phyloP scores from a whole-genome alignment of 2,797 vertebrate genomes.

The Sebastes iracundus region DNA sequence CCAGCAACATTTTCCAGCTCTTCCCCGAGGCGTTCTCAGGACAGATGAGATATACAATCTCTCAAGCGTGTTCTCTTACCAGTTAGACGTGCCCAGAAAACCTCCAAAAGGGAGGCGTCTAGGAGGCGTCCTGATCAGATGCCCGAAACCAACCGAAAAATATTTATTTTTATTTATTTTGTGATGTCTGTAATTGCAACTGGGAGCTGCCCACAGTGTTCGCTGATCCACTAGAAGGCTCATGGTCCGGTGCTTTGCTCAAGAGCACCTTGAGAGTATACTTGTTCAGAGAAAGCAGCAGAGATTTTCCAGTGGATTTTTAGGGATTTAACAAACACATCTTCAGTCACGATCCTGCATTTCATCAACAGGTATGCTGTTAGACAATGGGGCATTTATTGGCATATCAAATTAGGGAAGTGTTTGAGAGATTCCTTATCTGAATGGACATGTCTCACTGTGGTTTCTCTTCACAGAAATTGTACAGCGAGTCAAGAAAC shows the following conservation, averaged over 20 bases:
- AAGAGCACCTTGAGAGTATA: not conserved
- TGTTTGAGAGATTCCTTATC: not conserved
- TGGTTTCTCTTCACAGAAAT: slow-evolving; percentile 2
- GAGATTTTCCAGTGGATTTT: not conserved
- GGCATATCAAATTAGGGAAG: not conserved
- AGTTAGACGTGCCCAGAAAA: too few species aligned
- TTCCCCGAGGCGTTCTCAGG: too few species aligned
- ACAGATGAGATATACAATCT: too few species aligned
- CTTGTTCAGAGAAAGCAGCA: not conserved
- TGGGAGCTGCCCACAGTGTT: not conserved
- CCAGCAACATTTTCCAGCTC: too few species aligned
- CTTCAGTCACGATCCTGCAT: not conserved
- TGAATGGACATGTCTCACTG: not conserved
- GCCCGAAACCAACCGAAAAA: too few species aligned
- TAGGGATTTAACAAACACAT: not conserved
- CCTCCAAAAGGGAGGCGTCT: too few species aligned
- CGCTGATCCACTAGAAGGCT: not conserved
- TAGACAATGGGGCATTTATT: not conserved
- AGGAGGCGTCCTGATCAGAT: too few species aligned
- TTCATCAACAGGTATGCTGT: not conserved
- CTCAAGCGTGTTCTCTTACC: too few species aligned
- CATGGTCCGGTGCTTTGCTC: slow-evolving; percentile 5
- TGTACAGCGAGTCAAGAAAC: not conserved
- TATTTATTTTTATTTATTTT: not conserved
- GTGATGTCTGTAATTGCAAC: not conserved